phyloP scores from a whole-genome alignment of 2,113 vertebrate species.

The Macaca mulatta region DNA sequence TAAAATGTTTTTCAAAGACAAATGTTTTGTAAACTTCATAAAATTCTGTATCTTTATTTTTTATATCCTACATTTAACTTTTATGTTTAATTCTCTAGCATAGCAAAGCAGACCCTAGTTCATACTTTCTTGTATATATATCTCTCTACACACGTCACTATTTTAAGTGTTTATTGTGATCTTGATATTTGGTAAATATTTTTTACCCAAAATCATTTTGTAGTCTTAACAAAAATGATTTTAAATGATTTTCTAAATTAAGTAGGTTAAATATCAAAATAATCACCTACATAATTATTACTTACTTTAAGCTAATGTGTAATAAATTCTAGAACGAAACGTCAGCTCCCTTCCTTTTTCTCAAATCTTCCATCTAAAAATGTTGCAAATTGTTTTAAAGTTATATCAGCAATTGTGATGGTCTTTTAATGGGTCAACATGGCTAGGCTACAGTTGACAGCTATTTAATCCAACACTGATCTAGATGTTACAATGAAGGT shows the following conservation, averaged over 20 bases:
- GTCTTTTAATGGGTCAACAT: background rate
- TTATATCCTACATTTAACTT: background rate
- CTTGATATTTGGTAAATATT: slow-evolving; percentile 35
- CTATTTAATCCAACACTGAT: background rate
- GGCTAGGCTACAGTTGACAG: background rate
- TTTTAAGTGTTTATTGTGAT: slow-evolving; percentile 40
- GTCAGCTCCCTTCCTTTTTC: background rate
- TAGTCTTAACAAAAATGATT: background rate
- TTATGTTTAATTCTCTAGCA: slow-evolving; percentile 17
- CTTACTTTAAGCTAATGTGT: background rate
- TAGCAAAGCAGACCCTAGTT: slow-evolving; percentile 39
- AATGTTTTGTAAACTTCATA: background rate
- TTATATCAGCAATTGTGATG: background rate
- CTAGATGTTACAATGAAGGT: background rate
- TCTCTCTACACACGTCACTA: background rate
- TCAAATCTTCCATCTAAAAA: background rate
- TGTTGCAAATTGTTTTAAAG: background rate
- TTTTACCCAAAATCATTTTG: background rate
- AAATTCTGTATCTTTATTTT: background rate
- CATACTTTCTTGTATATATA: background rate
- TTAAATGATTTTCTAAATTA: background rate
- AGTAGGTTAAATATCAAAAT: background rate
- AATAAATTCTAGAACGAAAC: background rate
- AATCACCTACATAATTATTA: background rate
- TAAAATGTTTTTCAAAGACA: slow-evolving; percentile 33